Evolutionary conservation across 2,797 vertebrate species (phyloP), one percentile per base, ranked within the genome.

Genomic region (Pempheris klunzingeri): DNA sequence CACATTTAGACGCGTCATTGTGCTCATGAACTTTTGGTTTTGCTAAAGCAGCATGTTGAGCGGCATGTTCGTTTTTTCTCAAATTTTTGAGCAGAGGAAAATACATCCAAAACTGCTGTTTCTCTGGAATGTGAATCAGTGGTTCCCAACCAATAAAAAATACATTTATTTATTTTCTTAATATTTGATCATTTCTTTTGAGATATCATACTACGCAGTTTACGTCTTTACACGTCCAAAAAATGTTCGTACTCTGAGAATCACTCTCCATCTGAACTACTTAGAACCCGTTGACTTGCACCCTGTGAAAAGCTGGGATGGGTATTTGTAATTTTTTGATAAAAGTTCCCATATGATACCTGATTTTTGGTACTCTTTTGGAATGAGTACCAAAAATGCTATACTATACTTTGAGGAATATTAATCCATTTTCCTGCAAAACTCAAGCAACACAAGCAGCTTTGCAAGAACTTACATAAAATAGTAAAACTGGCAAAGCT

Each of bases 1-100:
- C 61, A 69, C 70, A 63, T 72, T 49, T 20, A 53, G 24, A 57
- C 6, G 43, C 4, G 7, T 50, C 17, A 68, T 34, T 53, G 26
- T 9, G 28, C 73, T 87, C 20, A 58, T 66, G 68, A 52, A 61
- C 57, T 72, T 86, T 70, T 67, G 44, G 38, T 67, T 41, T 58
- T 13, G 3, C 41, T 54, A 67, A 36, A 78, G 44, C 58, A 74
- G 28, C 32, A 8, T 22, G 20, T 24, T 41, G 28, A 55, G 57
- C 30, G 20, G 38, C 17, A 22, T 30, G 30, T 15, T 24, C 24
- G 38, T 39, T n/a, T n/a, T n/a, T n/a, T n/a, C n/a, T n/a, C n/a
- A n/a, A n/a, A n/a, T n/a, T n/a, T n/a, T n/a, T n/a, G n/a, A n/a
- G n/a, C n/a, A n/a, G n/a, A n/a, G n/a, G n/a, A n/a, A n/a, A n/a